Conservation (phyloP, 2,113 vertebrate genomes). For the Mustela lutreola region DNA sequence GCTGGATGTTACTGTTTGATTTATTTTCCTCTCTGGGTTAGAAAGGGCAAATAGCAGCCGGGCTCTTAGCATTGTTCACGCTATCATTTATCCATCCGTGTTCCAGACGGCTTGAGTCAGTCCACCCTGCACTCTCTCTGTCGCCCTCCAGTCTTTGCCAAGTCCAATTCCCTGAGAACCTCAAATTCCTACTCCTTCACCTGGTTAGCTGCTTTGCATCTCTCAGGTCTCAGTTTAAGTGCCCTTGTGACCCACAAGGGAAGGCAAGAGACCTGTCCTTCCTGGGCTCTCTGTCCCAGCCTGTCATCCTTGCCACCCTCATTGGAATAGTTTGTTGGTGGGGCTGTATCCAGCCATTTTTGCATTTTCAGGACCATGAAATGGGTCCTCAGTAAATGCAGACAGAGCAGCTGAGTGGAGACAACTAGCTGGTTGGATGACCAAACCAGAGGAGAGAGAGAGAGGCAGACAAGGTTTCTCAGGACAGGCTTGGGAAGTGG, state of each 20-base stretch:
- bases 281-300: not conserved
- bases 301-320: not conserved
- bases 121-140: not conserved
- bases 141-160: not conserved
- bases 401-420: not conserved
- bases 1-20: not conserved
- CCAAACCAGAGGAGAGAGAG: not conserved
- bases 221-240: not conserved
- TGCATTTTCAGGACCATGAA: not conserved
- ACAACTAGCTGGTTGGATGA: rapidly evolving
- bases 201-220: not conserved
- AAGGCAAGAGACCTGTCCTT: not conserved
- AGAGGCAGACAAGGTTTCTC: not conserved
- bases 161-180: not conserved
- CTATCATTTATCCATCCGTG: not conserved
- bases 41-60: not conserved
- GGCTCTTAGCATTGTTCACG: not conserved
- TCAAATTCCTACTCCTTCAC: not conserved
- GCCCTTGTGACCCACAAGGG: not conserved
- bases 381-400: not conserved
- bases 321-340: not conserved
- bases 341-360: not conserved
- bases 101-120: not conserved
- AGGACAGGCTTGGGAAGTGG: not conserved
- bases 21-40: not conserved